phyloP scores from a whole-genome alignment of 2,888 invertebrate genomes.

The Hydriomena furcata region DNA sequence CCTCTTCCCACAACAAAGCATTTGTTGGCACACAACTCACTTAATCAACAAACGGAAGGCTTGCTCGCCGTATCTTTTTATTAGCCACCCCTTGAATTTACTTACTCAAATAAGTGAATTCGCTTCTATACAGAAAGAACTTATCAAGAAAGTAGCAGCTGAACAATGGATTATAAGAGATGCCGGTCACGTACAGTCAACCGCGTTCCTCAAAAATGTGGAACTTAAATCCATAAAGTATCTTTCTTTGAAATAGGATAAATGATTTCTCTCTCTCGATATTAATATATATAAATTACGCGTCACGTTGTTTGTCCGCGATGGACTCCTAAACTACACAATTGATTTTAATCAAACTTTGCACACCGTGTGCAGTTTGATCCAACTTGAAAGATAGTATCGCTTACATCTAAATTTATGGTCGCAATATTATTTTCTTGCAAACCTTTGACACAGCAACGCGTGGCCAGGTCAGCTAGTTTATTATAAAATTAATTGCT shows the following conservation, averaged over 20 bases:
- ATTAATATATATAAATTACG: no score
- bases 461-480: no score
- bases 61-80: conserved; percentile 63
- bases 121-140: conserved; percentile 64
- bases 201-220: conserved; percentile 81
- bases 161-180: conserved; percentile 69
- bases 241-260: conserved; percentile 67
- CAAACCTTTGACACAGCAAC: no score
- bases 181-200: conserved; percentile 76
- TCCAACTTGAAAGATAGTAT: no score
- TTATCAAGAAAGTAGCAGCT: conserved; percentile 57
- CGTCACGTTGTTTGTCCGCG: no score
- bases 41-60: conserved; percentile 64
- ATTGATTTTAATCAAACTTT: no score
- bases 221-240: conserved; percentile 79
- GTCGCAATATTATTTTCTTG: no score
- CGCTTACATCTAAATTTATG: no score
- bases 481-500: no score
- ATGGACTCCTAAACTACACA: no score
- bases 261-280: no score
- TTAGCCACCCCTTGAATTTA: conserved; percentile 65
- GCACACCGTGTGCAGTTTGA: no score
- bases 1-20: conserved; percentile 25
- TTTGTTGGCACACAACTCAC: conserved; percentile 43
- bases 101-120: conserved; percentile 77